Conservation (phyloP, 2,797 vertebrate genomes). For the Synanceia verrucosa region DNA sequence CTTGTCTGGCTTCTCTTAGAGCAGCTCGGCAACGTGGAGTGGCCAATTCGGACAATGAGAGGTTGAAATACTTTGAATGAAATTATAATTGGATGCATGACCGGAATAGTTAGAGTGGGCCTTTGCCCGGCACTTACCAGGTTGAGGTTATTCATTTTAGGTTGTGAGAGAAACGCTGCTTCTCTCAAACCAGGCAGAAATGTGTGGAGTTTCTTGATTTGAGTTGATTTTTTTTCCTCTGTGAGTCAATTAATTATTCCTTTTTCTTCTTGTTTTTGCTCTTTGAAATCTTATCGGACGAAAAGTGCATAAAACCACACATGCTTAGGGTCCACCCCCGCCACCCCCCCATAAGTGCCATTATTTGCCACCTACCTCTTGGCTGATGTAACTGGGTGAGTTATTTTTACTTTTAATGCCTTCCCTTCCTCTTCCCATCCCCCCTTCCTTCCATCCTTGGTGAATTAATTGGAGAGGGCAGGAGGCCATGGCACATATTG, state of each 20-base stretch:
- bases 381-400: conserved; percentile 62
- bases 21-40: conserved; percentile 1
- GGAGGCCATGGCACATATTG: conserved; percentile 69
- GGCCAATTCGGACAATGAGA: conserved; percentile 31
- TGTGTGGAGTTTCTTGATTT: not conserved
- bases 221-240: not conserved
- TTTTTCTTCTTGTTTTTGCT: no score
- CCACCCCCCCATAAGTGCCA: conserved; percentile 16
- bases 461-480: conserved; percentile 78
- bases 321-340: not conserved
- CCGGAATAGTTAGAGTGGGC: conserved; percentile 14
- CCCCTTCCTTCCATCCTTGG: conserved; percentile 50
- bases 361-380: conserved; percentile 51
- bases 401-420: conserved; percentile 70
- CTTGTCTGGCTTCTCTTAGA: conserved; percentile 37
- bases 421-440: conserved; percentile 45
- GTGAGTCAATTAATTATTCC: not conserved
- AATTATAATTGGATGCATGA: conserved; percentile 34
- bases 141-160: conserved; percentile 26
- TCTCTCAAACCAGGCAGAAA: not conserved
- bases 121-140: conserved; percentile 20
- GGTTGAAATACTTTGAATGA: conserved; percentile 32
- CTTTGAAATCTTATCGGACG: not conserved
- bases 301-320: not conserved
- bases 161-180: not conserved